Base-by-base conservation (phyloP, 1,140 invertebrate species). In the Aphis craccivora region DNA sequence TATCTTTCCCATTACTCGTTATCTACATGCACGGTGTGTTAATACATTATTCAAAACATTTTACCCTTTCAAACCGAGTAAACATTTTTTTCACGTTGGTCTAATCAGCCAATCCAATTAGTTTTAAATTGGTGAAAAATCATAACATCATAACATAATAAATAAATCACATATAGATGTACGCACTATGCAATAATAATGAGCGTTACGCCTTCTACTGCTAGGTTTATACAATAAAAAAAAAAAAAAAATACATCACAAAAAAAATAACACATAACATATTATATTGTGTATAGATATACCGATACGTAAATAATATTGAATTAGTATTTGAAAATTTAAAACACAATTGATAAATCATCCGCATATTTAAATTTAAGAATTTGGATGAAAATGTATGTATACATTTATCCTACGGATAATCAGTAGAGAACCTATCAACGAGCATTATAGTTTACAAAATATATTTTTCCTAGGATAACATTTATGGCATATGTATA, bases 121-220 rank as follows among this genome's bases (percentile, higher is more conserved):
- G 67, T 90, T 67, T 67, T 90, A 67, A 90, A 90, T 90, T 90
- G 89, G 35, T 43, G 8, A 90, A 43, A 60, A 53, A 90, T 53
- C 3, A 30, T 67, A 90, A 76, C 14, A 76, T n/a, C 3, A 14
- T n/a, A 18, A 67, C 53, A 90, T 7, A 23, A 23, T 37, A 89
- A 89, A 53, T 53, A 89, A 89, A 90, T 67, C 23, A 43, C 20
- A 67, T 51, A 40, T 40, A 40, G 37, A 40, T 40, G 37, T 40
- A 40, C 9, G 51, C 25, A 7, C 37, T 43, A 90, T 23, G 14
- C 6, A 90, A 60, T 90, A 60, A 90, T 90, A 90, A 90, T 22
- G 11, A 90, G 11, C 43, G 0, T 60, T 18, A 67, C 55, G 37
- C 89, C 89, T 20, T 43, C 3, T 7, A 43, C 40, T 40, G 23